A percentile compares a stretch with the other conserved stretches of the same genome.
Conservation (phyloP, 2,888 invertebrate species). For the Cepaea hortensis region DNA sequence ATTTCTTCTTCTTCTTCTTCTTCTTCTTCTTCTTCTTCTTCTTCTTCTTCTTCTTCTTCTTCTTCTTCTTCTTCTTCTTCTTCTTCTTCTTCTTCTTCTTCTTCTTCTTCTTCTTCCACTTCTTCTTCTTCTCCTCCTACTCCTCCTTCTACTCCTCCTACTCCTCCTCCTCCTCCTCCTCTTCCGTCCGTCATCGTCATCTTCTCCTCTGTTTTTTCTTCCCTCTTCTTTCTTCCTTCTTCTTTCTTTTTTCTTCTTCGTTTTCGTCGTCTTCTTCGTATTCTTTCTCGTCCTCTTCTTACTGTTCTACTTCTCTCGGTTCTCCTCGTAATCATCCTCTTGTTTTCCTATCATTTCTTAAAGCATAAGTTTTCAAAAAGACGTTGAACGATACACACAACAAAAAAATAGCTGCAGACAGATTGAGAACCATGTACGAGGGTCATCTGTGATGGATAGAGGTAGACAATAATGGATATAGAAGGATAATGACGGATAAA, state of each 20-base stretch:
- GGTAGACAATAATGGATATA: too few relatives aligned
- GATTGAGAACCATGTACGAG: too few relatives aligned
- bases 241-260: too few relatives aligned
- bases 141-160: constrained; percentile 12
- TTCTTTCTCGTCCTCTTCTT: too few relatives aligned
- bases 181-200: background rate
- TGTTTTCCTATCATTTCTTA: background rate
- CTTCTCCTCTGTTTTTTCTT: background rate
- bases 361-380: too few relatives aligned
- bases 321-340: background rate
- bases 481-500: too few relatives aligned
- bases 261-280: too few relatives aligned
- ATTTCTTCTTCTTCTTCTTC: constrained; percentile 17
- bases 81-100: background rate
- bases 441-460: too few relatives aligned
- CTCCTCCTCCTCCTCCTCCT: constrained; percentile 5
- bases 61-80: background rate
- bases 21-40: constrained; percentile 25
- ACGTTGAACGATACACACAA: too few relatives aligned
- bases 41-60: background rate
- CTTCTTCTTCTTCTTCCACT: background rate
- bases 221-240: too few relatives aligned
- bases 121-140: background rate
- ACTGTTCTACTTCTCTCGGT: background rate
- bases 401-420: too few relatives aligned